Conservation (phyloP, 2,113 vertebrate species). For the Motacilla alba region DNA sequence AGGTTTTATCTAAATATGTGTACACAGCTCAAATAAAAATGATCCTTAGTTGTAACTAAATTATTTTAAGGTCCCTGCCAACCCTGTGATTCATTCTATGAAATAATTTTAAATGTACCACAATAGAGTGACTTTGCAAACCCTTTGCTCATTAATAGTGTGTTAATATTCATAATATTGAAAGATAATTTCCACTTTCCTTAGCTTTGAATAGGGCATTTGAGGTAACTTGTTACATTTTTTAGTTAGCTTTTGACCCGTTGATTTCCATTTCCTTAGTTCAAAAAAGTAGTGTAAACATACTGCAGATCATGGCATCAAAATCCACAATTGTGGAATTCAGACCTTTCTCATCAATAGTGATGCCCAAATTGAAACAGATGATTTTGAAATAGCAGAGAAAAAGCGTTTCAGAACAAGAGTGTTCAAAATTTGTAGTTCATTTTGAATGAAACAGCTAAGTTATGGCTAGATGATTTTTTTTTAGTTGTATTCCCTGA, state of each 20-base stretch:
- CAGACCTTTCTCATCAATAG: not conserved
- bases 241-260: not conserved
- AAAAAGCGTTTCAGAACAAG: not conserved
- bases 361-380: not conserved
- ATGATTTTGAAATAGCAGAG: not conserved
- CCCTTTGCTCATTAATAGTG: not conserved
- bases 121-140: not conserved
- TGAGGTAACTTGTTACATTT: not conserved
- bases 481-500: not conserved
- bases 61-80: not conserved
- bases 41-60: not conserved
- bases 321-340: not conserved
- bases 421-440: not conserved
- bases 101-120: not conserved
- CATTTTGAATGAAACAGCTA: not conserved
- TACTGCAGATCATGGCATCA: not conserved
- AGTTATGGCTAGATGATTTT: not conserved
- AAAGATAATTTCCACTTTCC: not conserved
- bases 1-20: not conserved
- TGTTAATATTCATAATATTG: constrained; percentile 10
- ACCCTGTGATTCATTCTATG: not conserved
- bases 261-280: not conserved
- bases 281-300: not conserved
- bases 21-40: not conserved
- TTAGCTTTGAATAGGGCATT: not conserved